phyloP scores from a whole-genome alignment of 1,140 invertebrate genomes.

The Aphelenchoides fujianensis region DNA sequence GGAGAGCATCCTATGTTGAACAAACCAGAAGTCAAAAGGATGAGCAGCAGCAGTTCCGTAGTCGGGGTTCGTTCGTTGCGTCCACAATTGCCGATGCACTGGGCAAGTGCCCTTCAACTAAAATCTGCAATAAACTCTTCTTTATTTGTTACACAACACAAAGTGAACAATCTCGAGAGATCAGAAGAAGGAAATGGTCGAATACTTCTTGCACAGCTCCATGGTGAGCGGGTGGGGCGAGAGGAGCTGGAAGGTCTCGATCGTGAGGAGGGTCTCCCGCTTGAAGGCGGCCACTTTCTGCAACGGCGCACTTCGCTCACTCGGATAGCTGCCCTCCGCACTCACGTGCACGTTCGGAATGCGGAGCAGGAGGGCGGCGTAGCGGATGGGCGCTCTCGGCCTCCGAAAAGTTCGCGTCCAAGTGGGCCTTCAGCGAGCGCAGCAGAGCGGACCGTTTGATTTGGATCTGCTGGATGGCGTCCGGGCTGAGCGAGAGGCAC shows the following conservation, averaged over 20 bases:
- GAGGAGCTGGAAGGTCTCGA: slow-evolving; percentile 62
- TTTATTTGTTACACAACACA: too few relatives aligned
- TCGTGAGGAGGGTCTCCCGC: slow-evolving; percentile 57
- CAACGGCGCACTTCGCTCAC: slow-evolving; percentile 1
- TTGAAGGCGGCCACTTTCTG: slow-evolving; percentile 62
- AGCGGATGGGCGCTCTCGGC: slow-evolving; percentile 28
- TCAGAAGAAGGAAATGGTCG: slow-evolving; percentile 59
- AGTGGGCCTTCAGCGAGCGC: slow-evolving; percentile 38
- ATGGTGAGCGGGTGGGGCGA: slow-evolving; percentile 61
- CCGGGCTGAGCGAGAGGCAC: slow-evolving; percentile 49
- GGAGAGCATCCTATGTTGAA: too few relatives aligned
- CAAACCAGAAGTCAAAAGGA: too few relatives aligned
- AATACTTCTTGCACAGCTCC: slow-evolving; percentile 59
- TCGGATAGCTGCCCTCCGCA: neutral
- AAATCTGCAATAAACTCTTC: too few relatives aligned
- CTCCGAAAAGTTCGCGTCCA: slow-evolving; percentile 23
- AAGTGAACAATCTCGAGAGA: too few relatives aligned
- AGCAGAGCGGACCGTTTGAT: slow-evolving; percentile 46
- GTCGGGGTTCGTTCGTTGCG: too few relatives aligned
- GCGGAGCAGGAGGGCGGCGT: slow-evolving; percentile 47
- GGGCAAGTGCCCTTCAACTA: too few relatives aligned
- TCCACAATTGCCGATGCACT: too few relatives aligned
- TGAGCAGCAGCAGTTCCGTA: too few relatives aligned
- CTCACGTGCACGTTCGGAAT: slow-evolving; percentile 54
- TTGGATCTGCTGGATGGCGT: slow-evolving; percentile 39